Base-by-base conservation (phyloP, 2,797 vertebrate species). In the Scarus forsteni region DNA sequence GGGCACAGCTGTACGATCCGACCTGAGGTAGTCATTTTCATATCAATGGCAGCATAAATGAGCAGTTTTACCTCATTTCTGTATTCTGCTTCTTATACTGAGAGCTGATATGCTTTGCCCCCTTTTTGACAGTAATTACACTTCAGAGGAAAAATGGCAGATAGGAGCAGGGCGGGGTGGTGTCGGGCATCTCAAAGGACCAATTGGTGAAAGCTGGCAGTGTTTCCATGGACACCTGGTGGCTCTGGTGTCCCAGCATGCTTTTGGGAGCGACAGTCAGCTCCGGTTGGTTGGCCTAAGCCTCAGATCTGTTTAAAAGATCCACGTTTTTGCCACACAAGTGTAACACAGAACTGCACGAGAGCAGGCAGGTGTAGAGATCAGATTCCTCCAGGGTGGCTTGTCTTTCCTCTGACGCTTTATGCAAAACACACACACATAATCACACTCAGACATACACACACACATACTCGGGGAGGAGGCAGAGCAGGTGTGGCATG, bases 221-320 rank as follows among this genome's bases (percentile, higher is more conserved):
- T 6, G 85, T 92, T 92, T 85, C 89, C 85, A 88, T 78, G 83
- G 88, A 89, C 88, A 94, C 92, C 88, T 91, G 92, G 87, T 60
- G 69, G 75, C 80, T 87, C 61, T 76, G 71, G 74, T 71, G 78
- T 88, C 87, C 80, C 86, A 85, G 83, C 80, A 73, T 84, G 88
- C 83, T 62, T 84, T 76, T 66, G 60, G 83, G 86, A 86, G 80
- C 77, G 88, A 91, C 88, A 91, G 85, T 51, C 19, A 5, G 85
- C 79, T 81, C 56, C 14, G 66, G 72, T 76, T 80, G 76, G 73
- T 64, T 88, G 68, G 81, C 71, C 77, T 1, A 18, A 79, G 72
- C 50, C 44, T 58, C 75, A 66, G 67, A 82, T 56, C 69, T 64
- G 64, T 62, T 64, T 69, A 73, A 66, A 61, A n/a, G 70, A 52